Evolutionary conservation across 2,888 invertebrate genomes (phyloP), one percentile per base, ranked within the genome.

Genomic region (Macaria notata): DNA sequence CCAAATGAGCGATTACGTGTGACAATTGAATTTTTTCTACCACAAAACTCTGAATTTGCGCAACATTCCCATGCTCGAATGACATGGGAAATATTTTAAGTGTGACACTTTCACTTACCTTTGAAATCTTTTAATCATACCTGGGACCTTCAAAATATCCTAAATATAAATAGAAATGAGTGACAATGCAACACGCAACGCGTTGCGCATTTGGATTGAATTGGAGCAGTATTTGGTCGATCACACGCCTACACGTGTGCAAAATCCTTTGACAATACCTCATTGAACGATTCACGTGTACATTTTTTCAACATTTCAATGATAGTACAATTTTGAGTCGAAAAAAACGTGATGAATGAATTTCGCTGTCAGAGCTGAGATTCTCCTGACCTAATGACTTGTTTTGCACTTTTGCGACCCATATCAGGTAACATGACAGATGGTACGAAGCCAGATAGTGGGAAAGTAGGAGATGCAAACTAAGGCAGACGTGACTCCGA

Each of bases 161-260:
- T 9, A 72, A 70, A 70, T 76, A 72, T 69, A 62, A 63, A 71
- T 70, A 56, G 64, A 69, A 70, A 72, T 69, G 64, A 81, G 33
- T 9, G 9, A 41, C n/a, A 41, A 41, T 41, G n/a, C n/a, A 9
- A 41, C 73, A 79, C 64, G 78, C 81, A 83, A 86, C 68, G 66
- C 67, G 63, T 70, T 81, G 83, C 74, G 73, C 77, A 52, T 77
- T 83, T 80, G 71, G 68, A 56, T 54, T 64, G 52, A 66, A 75
- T 78, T 73, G 56, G 52, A 61, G 61, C 59, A 56, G 56, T 59
- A 75, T 71, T 65, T 67, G 49, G 33, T 62, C 56, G 62, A 64
- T 86, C 87, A 78, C 87, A 89, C 83, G 79, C 84, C 81, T 70
- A 79, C 89, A 88, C 88, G 87, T 88, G 88, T 82, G 75, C 70